Evolutionary conservation across 2,888 invertebrate genomes (phyloP), one percentile per base, ranked within the genome.

Genomic region (Euzophera pinguis): DNA sequence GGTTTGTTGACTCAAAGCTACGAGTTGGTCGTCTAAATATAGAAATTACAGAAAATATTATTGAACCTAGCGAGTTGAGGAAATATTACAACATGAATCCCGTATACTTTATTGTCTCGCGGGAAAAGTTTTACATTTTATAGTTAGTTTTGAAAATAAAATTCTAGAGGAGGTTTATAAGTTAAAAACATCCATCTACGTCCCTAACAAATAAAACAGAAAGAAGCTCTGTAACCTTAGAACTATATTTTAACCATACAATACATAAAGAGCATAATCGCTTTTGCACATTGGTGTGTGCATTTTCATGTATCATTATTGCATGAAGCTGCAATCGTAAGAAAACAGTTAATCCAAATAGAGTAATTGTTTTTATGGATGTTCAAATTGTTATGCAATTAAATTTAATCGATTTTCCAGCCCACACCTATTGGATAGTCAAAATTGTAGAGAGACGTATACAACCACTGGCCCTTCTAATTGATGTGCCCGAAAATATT

Each of bases 1-100:
- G 67, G 73, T 75, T 74, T 76, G 71, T 78, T 73, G 70, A 70
- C 69, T 62, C 53, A 57, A 16, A 38, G 13, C 13, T 48, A 38
- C 13, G 5, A 27, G 13, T 29, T 48, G 27, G 22, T 37, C 34
- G 43, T 27, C 42, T 43, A 38, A 51, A 45, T 50, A 41, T 45
- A 45, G 45, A 45, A 13, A 14, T 22, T 27, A 13, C 14, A 13
- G 12, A 45, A 32, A 45, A 10, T 14, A 32, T 45, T 29, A 32
- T 14, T 32, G 7, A 32, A 10, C 7, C 39, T 39, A 39, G 37
- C 5, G 9, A 8, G 13, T 10, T 1, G 39, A 39, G 16, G 32
- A 32, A 32, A 32, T 9, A n/a, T n/a, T n/a, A n/a, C n/a, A n/a
- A n/a, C n/a, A n/a, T n/a, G n/a, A n/a, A n/a, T n/a, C n/a, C n/a